Evolutionary conservation across 2,113 vertebrate genomes (phyloP), one percentile per base, ranked within the genome.

Genomic region (Phalacrocorax carbo): DNA sequence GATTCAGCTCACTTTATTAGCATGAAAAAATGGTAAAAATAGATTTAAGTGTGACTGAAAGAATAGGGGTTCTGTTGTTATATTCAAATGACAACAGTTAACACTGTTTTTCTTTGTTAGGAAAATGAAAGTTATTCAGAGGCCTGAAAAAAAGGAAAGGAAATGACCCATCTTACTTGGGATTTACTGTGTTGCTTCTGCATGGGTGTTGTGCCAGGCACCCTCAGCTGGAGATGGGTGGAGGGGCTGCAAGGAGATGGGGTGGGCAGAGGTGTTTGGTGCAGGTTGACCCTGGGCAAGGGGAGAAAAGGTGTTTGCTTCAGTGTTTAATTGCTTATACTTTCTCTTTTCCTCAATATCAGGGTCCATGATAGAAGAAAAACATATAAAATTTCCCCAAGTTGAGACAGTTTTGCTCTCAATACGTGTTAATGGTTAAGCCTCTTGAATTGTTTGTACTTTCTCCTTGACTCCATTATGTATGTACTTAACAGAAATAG

Each of bases 181-280:
- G 5, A 0, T 64, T 75, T 87, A 13, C 26, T 60, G 7, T 55
- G 38, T 38, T 38, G 18, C 18, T 46, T 69, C 21, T 46, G 9
- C 3, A 8, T 14, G 20, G 38, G 11, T 5, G 2, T 7, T 57
- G 13, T 57, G 15, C 8, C 14, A n/a, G 26, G 5, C 12, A 51
- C 25, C 1, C 4, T 61, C 13, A 48, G 2, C 7, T 0, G 0
- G 38, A 40, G 23, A 44, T 55, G 8, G 11, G 4, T 68, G 10
- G 30, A 42, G 2, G 14, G 14, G 16, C 22, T 71, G 15, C 46
- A 76, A 25, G 36, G 15, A 86, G 29, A 20, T 30, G 10, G 6
- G 1, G 3, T 62, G 13, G 15, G 15, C 10, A 32, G 32, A 46
- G 12, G 4, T 4, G 8, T 54, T 71, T 72, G 55, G 9, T 5